Evolutionary conservation across 2,113 vertebrate species (phyloP).

Genomic region (Odontesthes bonariensis): DNA sequence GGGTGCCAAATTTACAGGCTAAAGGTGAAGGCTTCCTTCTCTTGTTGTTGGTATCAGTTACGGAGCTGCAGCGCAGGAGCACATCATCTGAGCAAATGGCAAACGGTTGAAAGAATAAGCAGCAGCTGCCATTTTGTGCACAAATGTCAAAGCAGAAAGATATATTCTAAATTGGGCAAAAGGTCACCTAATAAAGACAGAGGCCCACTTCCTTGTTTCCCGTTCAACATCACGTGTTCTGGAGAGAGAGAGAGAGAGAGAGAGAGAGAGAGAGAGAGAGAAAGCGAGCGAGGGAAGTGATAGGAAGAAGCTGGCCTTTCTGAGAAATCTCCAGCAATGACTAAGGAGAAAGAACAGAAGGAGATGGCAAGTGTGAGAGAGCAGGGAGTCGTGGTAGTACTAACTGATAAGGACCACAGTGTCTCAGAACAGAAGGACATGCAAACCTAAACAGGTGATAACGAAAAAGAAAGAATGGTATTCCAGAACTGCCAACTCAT

Average conservation of each 20-base stretch:
- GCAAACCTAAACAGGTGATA: conserved; percentile 75
- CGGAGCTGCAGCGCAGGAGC: neutral
- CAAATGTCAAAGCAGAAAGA: conserved; percentile 26
- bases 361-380: conserved; percentile 30
- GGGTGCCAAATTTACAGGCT: neutral
- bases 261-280: neutral
- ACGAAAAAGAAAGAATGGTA: conserved; percentile 24
- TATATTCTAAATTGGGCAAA: conserved; percentile 65
- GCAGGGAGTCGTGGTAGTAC: conserved; percentile 23
- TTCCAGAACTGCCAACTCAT: conserved; percentile 22
- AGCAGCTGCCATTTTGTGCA: conserved; percentile 16
- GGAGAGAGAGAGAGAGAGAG: conserved; percentile 13
- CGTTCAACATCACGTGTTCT: conserved; percentile 52
- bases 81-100: neutral
- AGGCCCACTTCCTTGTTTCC: conserved; percentile 66
- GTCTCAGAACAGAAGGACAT: conserved; percentile 59
- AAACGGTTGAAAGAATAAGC: neutral
- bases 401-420: conserved; percentile 55
- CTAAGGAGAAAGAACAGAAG: conserved; percentile 28
- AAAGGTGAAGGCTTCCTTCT: neutral
- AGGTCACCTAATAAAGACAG: conserved; percentile 52
- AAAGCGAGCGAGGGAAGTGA: neutral
- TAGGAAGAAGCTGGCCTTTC: conserved; percentile 32
- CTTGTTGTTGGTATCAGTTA: neutral
- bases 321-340: conserved; percentile 33